These are phyloP conservation scores for Xyrichtys novacula DNA, from an alignment of 2,797 vertebrate species.

Conservation along the genomic window DNA sequence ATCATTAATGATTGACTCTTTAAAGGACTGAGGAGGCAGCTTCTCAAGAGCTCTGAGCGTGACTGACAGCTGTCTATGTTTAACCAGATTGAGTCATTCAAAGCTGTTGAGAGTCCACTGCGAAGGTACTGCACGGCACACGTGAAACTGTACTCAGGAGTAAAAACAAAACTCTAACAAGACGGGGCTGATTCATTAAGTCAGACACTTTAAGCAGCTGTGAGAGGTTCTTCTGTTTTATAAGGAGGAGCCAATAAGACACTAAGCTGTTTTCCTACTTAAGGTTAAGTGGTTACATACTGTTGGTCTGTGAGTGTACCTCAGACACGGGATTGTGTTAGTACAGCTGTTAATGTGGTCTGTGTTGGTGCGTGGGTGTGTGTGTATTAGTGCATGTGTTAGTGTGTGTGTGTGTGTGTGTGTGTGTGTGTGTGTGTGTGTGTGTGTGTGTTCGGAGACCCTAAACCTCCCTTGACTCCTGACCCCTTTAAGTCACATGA, in stretches of 20 bases:
- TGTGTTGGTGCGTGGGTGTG: conserved; percentile 37
- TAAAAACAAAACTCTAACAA: conserved; percentile 33
- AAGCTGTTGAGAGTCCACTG: conserved; percentile 21
- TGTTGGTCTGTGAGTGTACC: conserved; percentile 46
- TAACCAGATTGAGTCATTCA: conserved; percentile 7
- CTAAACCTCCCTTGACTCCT: conserved; percentile 65
- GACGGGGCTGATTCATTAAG: conserved; percentile 31
- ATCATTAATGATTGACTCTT: not conserved
- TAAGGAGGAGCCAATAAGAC: conserved; percentile 58
- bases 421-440: conserved; percentile 34
- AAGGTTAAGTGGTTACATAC: conserved; percentile 68
- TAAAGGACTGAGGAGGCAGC: not conserved
- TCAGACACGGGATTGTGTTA: conserved; percentile 67
- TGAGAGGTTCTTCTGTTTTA: conserved; percentile 49
- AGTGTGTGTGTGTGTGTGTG: conserved; percentile 48
- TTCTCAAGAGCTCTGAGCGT: not conserved
- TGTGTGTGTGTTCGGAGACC: conserved; percentile 22
- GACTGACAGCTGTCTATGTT: conserved; percentile 42
- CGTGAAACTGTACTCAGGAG: conserved; percentile 33
- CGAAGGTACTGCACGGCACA: conserved; percentile 28
- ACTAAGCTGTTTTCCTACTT: conserved; percentile 72
- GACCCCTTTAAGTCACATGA: conserved; percentile 73
- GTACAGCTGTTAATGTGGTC: conserved; percentile 71
- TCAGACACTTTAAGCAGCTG: conserved; percentile 41
- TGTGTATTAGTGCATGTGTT: conserved; percentile 25